Percentiles rank a stretch among this genome's conserved stretches.
Evolutionary conservation across 2,797 vertebrate species (phyloP).

Genomic region (Margarornis squamiger): DNA sequence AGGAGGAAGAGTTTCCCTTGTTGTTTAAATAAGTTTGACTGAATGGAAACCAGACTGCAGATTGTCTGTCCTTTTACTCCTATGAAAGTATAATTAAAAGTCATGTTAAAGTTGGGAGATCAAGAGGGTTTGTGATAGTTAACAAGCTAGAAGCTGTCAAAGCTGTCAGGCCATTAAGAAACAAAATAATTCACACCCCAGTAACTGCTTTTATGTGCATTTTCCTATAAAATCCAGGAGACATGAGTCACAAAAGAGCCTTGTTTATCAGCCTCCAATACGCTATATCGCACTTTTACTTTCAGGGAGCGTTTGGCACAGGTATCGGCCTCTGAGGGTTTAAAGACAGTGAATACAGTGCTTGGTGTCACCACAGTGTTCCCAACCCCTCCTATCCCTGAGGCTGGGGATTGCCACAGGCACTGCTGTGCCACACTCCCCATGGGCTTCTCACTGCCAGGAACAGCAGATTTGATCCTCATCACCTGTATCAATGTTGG

Average conservation of each 20-base stretch:
- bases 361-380: not conserved
- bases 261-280: conserved; percentile 59
- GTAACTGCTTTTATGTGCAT: conserved; percentile 78
- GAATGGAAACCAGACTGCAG: not conserved
- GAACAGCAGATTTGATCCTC: not conserved
- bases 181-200: conserved; percentile 77
- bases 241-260: conserved; percentile 73
- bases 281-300: not conserved
- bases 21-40: not conserved
- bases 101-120: conserved; percentile 61
- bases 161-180: conserved; percentile 76
- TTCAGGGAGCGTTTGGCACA: not conserved
- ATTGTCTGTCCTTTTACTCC: conserved; percentile 19
- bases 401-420: fast-evolving
- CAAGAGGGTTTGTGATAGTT: conserved; percentile 65
- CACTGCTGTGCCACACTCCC: not conserved
- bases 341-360: fast-evolving
- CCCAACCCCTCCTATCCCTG: not conserved
- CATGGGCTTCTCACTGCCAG: fast-evolving
- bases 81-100: conserved; percentile 65
- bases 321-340: not conserved
- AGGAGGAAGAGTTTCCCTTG: not conserved
- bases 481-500: not conserved
- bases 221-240: conserved; percentile 72
- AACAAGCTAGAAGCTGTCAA: conserved; percentile 74